Evolutionary conservation across 1,140 invertebrate genomes (phyloP).

Genomic region (Mizuhopecten yessoensis): DNA sequence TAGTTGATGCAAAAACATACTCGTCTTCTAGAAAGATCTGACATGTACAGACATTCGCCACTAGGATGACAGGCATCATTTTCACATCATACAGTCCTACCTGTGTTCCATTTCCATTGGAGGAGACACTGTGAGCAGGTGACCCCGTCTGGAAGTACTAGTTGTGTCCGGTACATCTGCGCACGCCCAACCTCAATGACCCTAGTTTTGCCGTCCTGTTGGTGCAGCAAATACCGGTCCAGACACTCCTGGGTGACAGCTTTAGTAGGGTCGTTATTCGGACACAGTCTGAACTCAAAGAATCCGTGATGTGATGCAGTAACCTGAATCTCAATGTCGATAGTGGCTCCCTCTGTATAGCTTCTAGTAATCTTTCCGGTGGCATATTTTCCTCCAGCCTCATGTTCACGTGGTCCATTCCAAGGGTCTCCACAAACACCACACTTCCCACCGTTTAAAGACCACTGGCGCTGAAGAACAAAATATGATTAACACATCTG

Average conservation of each 20-base stretch:
- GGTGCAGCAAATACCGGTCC: slow-evolving; percentile 62
- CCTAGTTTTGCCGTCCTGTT: slow-evolving; percentile 58
- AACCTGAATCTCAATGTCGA: slow-evolving; percentile 65
- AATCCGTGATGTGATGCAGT: slow-evolving; percentile 85
- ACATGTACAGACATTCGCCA: too few relatives aligned
- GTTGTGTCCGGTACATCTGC: slow-evolving; percentile 17
- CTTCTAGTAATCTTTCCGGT: slow-evolving; percentile 76
- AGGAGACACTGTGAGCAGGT: slow-evolving; percentile 94
- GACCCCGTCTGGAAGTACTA: slow-evolving; percentile 88
- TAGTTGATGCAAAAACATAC: too few relatives aligned
- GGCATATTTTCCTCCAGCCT: slow-evolving; percentile 81
- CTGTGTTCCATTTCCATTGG: slow-evolving; percentile 95
- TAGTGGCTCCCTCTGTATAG: slow-evolving; percentile 73
- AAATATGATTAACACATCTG: neutral
- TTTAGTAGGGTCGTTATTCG: slow-evolving; percentile 84
- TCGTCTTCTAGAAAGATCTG: too few relatives aligned
- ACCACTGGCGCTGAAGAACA: slow-evolving; percentile 45
- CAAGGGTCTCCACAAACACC: slow-evolving; percentile 51
- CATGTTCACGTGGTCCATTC: slow-evolving; percentile 71
- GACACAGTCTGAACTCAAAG: slow-evolving; percentile 94
- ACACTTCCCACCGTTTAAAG: slow-evolving; percentile 53
- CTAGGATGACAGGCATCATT: too few relatives aligned
- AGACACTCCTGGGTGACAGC: slow-evolving; percentile 66
- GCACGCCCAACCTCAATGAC: slow-evolving; percentile 46
- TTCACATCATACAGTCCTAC: slow-evolving; percentile 82